Evolutionary conservation across 1,140 invertebrate species (phyloP), one percentile per base, ranked within the genome.

Genomic region (Scaptomyza graminum): DNA sequence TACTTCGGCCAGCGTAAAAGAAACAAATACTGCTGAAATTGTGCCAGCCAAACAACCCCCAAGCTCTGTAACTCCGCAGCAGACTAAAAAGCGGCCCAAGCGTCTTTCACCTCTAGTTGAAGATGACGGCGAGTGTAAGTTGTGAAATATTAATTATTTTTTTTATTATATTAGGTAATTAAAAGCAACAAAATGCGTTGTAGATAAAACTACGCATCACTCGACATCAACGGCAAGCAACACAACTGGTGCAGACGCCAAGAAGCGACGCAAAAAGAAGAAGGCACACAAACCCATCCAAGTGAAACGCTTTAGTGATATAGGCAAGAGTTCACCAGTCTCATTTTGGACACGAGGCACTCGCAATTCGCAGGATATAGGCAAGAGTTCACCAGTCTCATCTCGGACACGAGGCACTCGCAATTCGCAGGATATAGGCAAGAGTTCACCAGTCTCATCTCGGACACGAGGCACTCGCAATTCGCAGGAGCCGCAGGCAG

Each of bases 41-140:
- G 37, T 31, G 5, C 57, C 70, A 0, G 18, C 49, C 6, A 65
- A 11, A 12, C 44, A 37, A 9, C 9, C 3, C 11, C 31, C 6
- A 47, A 55, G 22, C n/a, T 70, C 70, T 7, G 69, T 66, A 16
- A 88, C 90, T 0, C 90, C 90, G 37, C 90, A 91, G 55, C 90
- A 91, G 37, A 85, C 75, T 0, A 91, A 91, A 49, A 91, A 91
- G 49, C 79, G 90, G 0, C 41, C 77, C 22, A 91, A 91, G 54
- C 90, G 90, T 4, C 37, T 91, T 0, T 28, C 74, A 9, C 62
- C 80, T 4, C 16, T 91, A 5, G 31, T 28, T 11, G 90, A 91
- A 49, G 68, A 79, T 49, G 64, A 75, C 8, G 15, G 15, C 34
- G 67, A 73, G 22, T 68, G 81, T 90, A 31, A 62, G 65, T 83